Base-by-base conservation (phyloP, 2,888 invertebrate species). In the Epirrhoe tristata region DNA sequence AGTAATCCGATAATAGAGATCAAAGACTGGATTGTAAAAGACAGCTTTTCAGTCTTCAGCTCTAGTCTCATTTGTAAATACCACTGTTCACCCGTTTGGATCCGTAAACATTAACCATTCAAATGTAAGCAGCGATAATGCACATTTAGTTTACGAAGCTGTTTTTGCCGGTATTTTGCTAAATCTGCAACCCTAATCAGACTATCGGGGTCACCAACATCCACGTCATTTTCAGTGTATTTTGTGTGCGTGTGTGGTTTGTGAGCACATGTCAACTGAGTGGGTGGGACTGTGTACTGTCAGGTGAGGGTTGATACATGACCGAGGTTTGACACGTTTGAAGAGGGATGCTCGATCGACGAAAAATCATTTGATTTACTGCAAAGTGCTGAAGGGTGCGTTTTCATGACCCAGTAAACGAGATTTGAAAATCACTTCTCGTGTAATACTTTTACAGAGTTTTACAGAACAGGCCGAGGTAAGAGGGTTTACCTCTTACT, bases 251-350 rank as follows among this genome's bases (percentile, higher is more conserved):
- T 24, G 24, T 24, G 24, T 24, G 24, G 24, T 24, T 24, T 24
- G 36, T 36, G 54, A 12, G 54, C 14, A 54, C 24, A 56, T 24
- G 34, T 32, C 24, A 24, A 24, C 48, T 32, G 48, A 48, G 54
- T 32, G 32, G 59, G 39, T 59, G 43, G 14, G 39, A 50, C 36
- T 58, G 6, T 32, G 7, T 46, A 56, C n/a, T 17, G 17, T 55
- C 55, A 36, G 12, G 36, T 55, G 36, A 46, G 43, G 32, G 54
- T 31, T 55, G 65, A 59, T 58, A 50, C 66, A 66, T 62, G 58
- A 50, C 46, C 52, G 50, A 5, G 34, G 46, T n/a, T 56, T 66
- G 61, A 66, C 66, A 62, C 31, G 57, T 55, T 12, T 66, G 52
- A 61, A 53, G 54, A 62, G 58, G 66, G 53, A 43, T 53, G 56